Conservation (phyloP, 2,888 invertebrate species). For the Agrilus cyanescens region DNA sequence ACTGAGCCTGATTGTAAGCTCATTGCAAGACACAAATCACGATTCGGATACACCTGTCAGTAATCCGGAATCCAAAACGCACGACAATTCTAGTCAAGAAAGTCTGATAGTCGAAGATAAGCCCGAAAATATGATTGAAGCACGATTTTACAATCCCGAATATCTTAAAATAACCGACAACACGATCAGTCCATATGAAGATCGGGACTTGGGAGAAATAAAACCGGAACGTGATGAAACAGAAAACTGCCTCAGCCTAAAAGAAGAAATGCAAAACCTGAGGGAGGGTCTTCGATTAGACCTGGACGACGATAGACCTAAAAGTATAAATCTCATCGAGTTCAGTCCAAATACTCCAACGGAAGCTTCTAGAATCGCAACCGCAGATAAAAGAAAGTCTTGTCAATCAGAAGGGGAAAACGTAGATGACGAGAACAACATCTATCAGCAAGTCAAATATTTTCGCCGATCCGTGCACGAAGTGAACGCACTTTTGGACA, state of each 20-base stretch:
- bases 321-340: slow-evolving; percentile 27
- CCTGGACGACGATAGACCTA: slow-evolving; percentile 13
- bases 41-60: slow-evolving; percentile 23
- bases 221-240: background rate
- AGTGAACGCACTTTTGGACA: slow-evolving; percentile 48
- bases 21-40: slow-evolving; percentile 20
- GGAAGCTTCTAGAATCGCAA: slow-evolving; percentile 11
- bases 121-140: slow-evolving; percentile 5
- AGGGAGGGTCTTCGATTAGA: background rate
- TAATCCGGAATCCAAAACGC: slow-evolving; percentile 21
- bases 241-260: background rate
- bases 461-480: slow-evolving; percentile 62
- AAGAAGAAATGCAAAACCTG: background rate
- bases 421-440: slow-evolving; percentile 34
- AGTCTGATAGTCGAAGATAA: slow-evolving; percentile 14
- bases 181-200: slow-evolving; percentile 10
- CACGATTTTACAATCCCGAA: slow-evolving; percentile 9
- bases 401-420: slow-evolving; percentile 24
- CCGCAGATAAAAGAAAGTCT: slow-evolving; percentile 30
- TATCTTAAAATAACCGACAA: slow-evolving; percentile 12
- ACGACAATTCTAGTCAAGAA: slow-evolving; percentile 17
- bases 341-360: slow-evolving; percentile 22
- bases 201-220: background rate
- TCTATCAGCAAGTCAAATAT: slow-evolving; percentile 68
- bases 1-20: slow-evolving; percentile 30